Percentiles rank a stretch among this genome's conserved stretches.
Conservation (phyloP, 2,888 invertebrate genomes). For the Tachina lurida region DNA sequence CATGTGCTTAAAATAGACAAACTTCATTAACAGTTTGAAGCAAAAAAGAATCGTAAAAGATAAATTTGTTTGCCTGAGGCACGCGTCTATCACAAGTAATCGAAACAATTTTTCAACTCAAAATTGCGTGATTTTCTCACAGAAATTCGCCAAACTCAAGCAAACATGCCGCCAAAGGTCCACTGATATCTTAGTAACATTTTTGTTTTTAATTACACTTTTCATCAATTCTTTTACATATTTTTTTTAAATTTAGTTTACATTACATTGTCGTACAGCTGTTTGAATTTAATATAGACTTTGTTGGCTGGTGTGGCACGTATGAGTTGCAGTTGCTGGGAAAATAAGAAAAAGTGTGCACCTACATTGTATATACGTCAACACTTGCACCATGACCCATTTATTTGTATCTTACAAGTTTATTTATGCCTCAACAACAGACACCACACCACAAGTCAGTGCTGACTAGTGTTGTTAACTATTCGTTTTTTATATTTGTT, state of each 20-base stretch:
- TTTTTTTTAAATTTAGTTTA: constrained; percentile 37
- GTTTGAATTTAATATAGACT: neutral
- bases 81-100: constrained; percentile 47
- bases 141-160: neutral
- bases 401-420: constrained; percentile 60
- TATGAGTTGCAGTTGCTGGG: neutral
- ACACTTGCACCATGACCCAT: constrained; percentile 69
- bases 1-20: constrained; percentile 9
- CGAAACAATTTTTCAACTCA: constrained; percentile 28
- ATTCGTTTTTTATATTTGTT: no score
- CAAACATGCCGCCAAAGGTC: constrained; percentile 59
- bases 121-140: constrained; percentile 46
- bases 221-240: constrained; percentile 57
- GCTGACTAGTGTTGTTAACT: no score
- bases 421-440: constrained; percentile 57
- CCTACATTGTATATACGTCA: constrained; percentile 20
- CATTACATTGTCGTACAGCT: constrained; percentile 35
- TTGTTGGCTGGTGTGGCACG: neutral
- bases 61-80: constrained; percentile 44
- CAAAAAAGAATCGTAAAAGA: neutral
- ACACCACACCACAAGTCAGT: constrained; percentile 46
- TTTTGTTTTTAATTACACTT: constrained; percentile 68
- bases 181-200: constrained; percentile 41
- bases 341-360: neutral
- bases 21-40: constrained; percentile 36